Evolutionary conservation across 2,113 vertebrate genomes (phyloP).

Genomic region (Coreoperca whiteheadi): DNA sequence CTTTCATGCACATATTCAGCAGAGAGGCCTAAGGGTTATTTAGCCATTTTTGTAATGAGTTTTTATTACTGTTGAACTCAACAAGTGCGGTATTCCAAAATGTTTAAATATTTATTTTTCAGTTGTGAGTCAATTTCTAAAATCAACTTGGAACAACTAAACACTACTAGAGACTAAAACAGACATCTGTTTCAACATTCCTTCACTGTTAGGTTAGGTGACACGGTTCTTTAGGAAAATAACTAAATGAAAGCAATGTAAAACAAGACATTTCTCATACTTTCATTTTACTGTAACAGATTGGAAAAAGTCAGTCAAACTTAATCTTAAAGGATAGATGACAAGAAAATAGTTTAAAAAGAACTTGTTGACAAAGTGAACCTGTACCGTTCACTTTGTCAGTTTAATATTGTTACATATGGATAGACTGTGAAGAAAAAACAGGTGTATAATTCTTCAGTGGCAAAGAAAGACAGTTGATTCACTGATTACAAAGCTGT

Average conservation of each 20-base stretch:
- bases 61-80: slow-evolving; percentile 6
- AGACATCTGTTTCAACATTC: background rate
- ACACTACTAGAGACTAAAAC: background rate
- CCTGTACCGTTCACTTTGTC: background rate
- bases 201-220: background rate
- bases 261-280: background rate
- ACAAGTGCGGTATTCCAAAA: slow-evolving; percentile 18
- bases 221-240: background rate
- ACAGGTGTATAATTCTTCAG: background rate
- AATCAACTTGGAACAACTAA: background rate
- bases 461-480: background rate
- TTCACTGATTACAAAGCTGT: background rate
- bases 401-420: background rate
- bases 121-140: background rate
- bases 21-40: background rate
- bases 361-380: too few relatives aligned
- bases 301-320: background rate
- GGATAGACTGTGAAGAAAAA: background rate
- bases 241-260: background rate
- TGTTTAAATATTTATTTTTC: slow-evolving; percentile 1
- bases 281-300: background rate
- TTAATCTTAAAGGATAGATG: background rate
- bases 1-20: slow-evolving; percentile 25
- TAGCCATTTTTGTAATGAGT: slow-evolving; percentile 16
- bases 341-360: too few relatives aligned